These are phyloP conservation scores for Falcunculus frontatus DNA, from an alignment of 2,113 vertebrate genomes.

Conservation along the genomic window DNA sequence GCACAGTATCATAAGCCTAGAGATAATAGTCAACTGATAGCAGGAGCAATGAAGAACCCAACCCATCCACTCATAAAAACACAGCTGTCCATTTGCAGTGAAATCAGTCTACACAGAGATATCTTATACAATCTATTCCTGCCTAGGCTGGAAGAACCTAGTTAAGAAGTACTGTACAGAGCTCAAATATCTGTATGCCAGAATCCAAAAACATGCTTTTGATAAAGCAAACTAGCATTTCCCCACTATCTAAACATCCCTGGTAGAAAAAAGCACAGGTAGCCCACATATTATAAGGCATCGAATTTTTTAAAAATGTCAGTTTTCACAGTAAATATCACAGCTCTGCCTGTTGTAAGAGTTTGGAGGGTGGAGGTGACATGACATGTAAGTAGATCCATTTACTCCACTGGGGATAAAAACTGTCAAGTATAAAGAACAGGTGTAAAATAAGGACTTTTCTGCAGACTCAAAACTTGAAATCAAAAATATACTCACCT, in stretches of 20 bases:
- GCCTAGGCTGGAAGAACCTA: neutral
- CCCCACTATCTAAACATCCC: neutral
- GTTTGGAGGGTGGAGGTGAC: neutral
- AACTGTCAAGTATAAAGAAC: neutral
- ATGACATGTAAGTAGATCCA: neutral
- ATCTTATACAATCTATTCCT: neutral
- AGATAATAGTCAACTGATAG: neutral
- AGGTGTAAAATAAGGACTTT: neutral
- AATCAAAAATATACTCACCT: slow-evolving; percentile 72
- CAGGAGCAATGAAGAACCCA: neutral
- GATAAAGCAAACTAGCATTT: neutral
- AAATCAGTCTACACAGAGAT: neutral
- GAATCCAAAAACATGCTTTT: neutral
- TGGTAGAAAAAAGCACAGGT: neutral
- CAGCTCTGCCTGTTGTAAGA: neutral
- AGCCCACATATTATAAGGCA: neutral
- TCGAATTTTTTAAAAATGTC: rapidly evolving
- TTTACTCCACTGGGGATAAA: neutral
- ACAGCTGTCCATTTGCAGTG: neutral
- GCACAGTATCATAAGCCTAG: neutral
- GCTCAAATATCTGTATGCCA: neutral
- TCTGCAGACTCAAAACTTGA: neutral
- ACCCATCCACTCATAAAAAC: neutral
- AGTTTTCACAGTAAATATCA: neutral
- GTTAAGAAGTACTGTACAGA: neutral